Evolutionary conservation across 2,797 vertebrate genomes (phyloP), one percentile per base, ranked within the genome.

Genomic region (Gambelia wislizenii): DNA sequence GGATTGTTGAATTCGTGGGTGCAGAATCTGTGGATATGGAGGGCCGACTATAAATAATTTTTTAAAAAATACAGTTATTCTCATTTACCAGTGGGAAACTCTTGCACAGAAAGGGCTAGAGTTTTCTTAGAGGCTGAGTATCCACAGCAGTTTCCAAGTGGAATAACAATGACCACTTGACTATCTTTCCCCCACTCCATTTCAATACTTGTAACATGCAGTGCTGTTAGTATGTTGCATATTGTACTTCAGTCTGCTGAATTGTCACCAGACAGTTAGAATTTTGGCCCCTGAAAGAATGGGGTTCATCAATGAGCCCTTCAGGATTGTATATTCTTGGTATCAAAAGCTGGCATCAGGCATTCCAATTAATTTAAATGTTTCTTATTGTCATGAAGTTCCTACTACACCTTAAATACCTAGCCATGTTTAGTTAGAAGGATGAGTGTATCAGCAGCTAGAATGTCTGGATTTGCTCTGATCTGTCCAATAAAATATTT

Each of bases 301-400:
- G 1, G 25, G 77, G 76, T 61, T 90, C 86, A 47, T 52, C 44
- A 44, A 47, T n/a, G 56, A 67, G 86, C 44, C 27, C 8, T 44
- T 27, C 13, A 67, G 75, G 13, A 39, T 22, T 27, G 30, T 33
- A 36, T 47, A 83, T 80, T 91, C n/a, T 72, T 90, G 61, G 30
- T 36, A 30, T 4, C 6, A 16, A 5, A 69, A 0, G 52, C 33
- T 75, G 44, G 36, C 70, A 47, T 75, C 2, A 6, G n/a, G 44
- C 59, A 89, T 81, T 25, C 25, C 6, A 52, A 1, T 85, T 75
- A 6, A 89, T 85, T 74, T 79, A 84, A 56, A 69, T 80, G 25
- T n/a, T 25, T 77, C 33, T 85, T 80, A 52, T 59, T n/a, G n/a
- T 85, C 56, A 27, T 22, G 22, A 75, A 25, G 8, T 59, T 18